Base-by-base conservation (phyloP, 2,113 vertebrate species). In the Etheostoma cragini region DNA sequence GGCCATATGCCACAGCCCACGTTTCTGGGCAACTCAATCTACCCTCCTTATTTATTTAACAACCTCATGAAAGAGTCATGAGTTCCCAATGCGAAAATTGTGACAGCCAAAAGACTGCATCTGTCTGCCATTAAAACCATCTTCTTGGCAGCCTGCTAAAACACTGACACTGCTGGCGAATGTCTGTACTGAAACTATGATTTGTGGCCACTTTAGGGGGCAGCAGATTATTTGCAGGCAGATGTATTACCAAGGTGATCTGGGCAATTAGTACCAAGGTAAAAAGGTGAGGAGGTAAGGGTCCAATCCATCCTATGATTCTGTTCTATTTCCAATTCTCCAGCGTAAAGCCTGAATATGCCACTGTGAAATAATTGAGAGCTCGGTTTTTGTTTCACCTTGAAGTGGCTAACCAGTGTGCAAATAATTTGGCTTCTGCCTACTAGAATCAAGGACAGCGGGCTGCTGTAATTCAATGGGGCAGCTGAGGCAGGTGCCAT, bases 301-400 rank as follows among this genome's bases (percentile, higher is more conserved):
- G 74, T 45, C 66, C 46, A 46, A 82, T 80, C 73, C 75, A 65
- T 72, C 71, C 60, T 22, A 80, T 73, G 73, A 80, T 68, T 52
- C 49, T 77, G 74, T 76, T 81, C 87, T 49, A 84, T 79, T 88
- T 89, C 81, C 84, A 85, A 70, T 87, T 76, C 83, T 78, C 88
- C 42, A 42, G 74, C 19, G 68, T 63, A 19, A 65, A 84, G 66
- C 83, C 91, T 86, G 79, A 81, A 91, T 91, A 88, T 83, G 89
- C 76, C 88, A 78, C 50, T 3, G 75, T 65, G 78, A 90, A 86
- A 91, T 95, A 89, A 92, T 92, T 89, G 89, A 94, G 90, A 91
- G 83, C 79, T 89, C 86, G 74, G 80, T 79, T 90, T 84, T 88
- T 90, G 83, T 87, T 93, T 94, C 91, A 93, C 91, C 94, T 94